phyloP scores from a whole-genome alignment of 2,888 invertebrate genomes.

The Callosobruchus maculatus region DNA sequence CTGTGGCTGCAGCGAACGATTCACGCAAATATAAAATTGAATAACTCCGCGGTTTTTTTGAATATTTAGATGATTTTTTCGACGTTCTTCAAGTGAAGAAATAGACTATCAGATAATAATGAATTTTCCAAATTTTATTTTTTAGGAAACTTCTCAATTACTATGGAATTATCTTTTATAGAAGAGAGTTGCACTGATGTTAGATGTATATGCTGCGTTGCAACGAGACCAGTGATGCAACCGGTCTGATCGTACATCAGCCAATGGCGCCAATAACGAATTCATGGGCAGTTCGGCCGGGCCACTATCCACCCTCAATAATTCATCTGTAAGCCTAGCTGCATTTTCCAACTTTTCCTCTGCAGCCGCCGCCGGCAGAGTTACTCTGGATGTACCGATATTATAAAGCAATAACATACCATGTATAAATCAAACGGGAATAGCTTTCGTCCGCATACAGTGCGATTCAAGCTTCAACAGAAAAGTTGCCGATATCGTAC shows the following conservation, averaged over 20 bases:
- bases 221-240: background rate
- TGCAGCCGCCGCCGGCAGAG: background rate
- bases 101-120: too few relatives aligned
- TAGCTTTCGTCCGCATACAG: background rate
- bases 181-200: too few relatives aligned
- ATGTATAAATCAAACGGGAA: background rate
- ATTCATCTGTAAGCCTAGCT: background rate
- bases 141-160: too few relatives aligned
- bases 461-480: background rate
- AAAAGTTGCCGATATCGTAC: too few relatives aligned
- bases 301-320: background rate
- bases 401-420: background rate
- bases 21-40: too few relatives aligned
- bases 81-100: too few relatives aligned
- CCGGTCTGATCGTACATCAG: background rate
- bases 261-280: background rate
- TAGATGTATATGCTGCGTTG: too few relatives aligned
- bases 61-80: too few relatives aligned
- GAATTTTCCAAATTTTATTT: too few relatives aligned
- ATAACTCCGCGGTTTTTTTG: too few relatives aligned
- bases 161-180: too few relatives aligned
- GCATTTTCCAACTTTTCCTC: background rate
- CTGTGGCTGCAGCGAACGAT: too few relatives aligned
- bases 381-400: background rate
- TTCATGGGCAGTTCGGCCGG: background rate